Conservation (phyloP, 2,888 invertebrate genomes). For the Zaprionus bogoriensis region DNA sequence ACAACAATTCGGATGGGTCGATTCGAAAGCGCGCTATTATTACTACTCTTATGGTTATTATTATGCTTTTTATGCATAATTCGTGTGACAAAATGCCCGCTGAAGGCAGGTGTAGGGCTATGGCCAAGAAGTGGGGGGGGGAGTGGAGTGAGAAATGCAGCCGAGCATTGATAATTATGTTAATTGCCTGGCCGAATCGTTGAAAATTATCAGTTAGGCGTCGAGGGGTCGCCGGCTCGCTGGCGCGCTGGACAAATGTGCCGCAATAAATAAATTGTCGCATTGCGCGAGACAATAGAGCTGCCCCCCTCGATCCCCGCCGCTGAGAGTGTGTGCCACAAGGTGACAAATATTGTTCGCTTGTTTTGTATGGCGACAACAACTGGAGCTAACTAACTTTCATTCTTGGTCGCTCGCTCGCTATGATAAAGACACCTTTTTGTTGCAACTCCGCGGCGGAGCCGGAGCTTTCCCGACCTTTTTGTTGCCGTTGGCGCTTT, state of each 20-base stretch:
- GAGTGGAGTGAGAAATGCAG: slow-evolving; percentile 52
- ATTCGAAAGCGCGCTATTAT: slow-evolving; percentile 3
- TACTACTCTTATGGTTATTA: slow-evolving; percentile 1
- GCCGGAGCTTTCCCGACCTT: slow-evolving; percentile 20
- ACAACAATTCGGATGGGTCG: background rate
- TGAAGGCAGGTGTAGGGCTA: slow-evolving; percentile 29
- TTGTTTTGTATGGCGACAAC: slow-evolving; percentile 26
- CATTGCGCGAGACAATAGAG: slow-evolving; percentile 34
- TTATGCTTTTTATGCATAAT: slow-evolving; percentile 63
- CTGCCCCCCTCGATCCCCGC: background rate
- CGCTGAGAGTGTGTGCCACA: slow-evolving; percentile 32
- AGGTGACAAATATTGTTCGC: slow-evolving; percentile 31
- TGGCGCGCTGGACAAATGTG: slow-evolving; percentile 33
- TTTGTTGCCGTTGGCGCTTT: slow-evolving; percentile 43
- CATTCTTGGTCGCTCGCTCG: slow-evolving; percentile 63
- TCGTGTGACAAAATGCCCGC: slow-evolving; percentile 76
- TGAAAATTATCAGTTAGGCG: slow-evolving; percentile 6
- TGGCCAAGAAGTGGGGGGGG: slow-evolving; percentile 24
- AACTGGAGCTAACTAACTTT: slow-evolving; percentile 48
- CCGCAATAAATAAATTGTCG: slow-evolving; percentile 46
- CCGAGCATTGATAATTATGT: slow-evolving; percentile 72
- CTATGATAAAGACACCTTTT: slow-evolving; percentile 54
- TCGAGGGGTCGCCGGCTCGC: background rate
- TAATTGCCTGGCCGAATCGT: slow-evolving; percentile 61
- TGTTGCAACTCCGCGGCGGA: slow-evolving; percentile 17